phyloP scores from a whole-genome alignment of 1,140 invertebrate genomes.

The Ridgeia piscesae region DNA sequence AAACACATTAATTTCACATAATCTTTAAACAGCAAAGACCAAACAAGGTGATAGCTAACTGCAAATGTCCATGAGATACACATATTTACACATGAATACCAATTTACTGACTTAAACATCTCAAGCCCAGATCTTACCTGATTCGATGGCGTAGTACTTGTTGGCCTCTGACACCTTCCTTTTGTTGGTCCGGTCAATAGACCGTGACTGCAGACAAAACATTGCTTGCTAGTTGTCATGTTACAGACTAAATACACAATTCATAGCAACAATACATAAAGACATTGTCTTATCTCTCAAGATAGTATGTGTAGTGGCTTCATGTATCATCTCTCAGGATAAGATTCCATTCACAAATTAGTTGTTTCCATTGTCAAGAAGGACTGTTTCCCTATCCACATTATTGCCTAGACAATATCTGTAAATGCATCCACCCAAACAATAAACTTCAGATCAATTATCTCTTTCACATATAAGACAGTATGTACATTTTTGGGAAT shows the following conservation, averaged over 20 bases:
- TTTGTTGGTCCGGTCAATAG: constrained; percentile 75
- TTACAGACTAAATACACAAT: not conserved
- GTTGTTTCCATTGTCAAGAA: not conserved
- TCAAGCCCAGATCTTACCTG: constrained; percentile 47
- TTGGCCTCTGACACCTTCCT: constrained; percentile 80
- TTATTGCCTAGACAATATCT: not conserved
- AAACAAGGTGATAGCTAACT: not conserved
- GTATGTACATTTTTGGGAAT: no score
- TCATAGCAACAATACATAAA: not conserved
- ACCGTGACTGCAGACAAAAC: constrained; percentile 69
- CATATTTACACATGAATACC: not conserved
- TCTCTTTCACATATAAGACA: no score
- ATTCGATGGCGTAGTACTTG: constrained; percentile 86
- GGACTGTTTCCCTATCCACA: not conserved
- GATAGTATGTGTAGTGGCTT: no score
- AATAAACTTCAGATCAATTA: no score
- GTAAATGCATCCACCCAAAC: not conserved
- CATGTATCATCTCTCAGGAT: not conserved
- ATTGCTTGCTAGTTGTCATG: not conserved
- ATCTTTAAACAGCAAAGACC: no score
- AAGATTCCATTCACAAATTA: not conserved
- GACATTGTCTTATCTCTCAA: no score
- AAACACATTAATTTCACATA: no score
- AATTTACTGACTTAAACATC: not conserved
- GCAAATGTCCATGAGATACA: not conserved